These are phyloP conservation scores for Phycodurus eques DNA, from an alignment of 2,113 vertebrate species.

Conservation along the genomic window DNA sequence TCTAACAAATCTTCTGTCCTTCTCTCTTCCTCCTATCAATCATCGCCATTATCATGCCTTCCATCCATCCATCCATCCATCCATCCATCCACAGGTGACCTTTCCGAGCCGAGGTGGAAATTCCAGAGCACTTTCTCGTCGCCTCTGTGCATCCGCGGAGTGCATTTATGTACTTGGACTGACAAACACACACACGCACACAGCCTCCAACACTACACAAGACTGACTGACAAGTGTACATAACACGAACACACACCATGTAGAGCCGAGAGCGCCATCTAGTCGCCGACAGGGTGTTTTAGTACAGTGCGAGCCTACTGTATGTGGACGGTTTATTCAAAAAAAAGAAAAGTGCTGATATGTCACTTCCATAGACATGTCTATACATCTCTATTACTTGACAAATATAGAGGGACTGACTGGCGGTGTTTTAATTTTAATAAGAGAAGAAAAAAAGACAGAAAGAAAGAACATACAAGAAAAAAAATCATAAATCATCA, in stretches of 20 bases:
- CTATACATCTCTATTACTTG: slow-evolving; percentile 66
- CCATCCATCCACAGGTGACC: slow-evolving; percentile 59
- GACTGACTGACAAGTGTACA: slow-evolving; percentile 66
- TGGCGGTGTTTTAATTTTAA: slow-evolving; percentile 58
- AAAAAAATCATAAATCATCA: slow-evolving; percentile 66
- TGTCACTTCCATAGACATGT: slow-evolving; percentile 64
- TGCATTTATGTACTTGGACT: slow-evolving; percentile 41
- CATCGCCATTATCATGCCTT: slow-evolving; percentile 8
- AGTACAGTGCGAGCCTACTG: slow-evolving; percentile 50
- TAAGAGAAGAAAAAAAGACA: slow-evolving; percentile 41
- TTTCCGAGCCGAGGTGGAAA: slow-evolving; percentile 61
- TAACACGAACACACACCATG: slow-evolving; percentile 60
- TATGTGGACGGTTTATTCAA: slow-evolving; percentile 22
- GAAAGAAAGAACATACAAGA: slow-evolving; percentile 51
- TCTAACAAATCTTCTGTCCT: slow-evolving; percentile 41
- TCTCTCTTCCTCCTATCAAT: slow-evolving; percentile 2
- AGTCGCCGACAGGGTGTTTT: slow-evolving; percentile 61
- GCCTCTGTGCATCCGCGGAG: slow-evolving; percentile 59
- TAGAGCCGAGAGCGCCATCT: slow-evolving; percentile 46
- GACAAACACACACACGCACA: slow-evolving; percentile 16
- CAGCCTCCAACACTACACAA: slow-evolving; percentile 41
- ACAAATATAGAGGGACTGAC: slow-evolving; percentile 62
- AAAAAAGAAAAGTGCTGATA: slow-evolving; percentile 49
- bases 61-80: slow-evolving; percentile 33
- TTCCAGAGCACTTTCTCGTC: slow-evolving; percentile 63